Base-by-base conservation (phyloP, 2,888 invertebrate genomes). In the Prostheceraeus crozeri region DNA sequence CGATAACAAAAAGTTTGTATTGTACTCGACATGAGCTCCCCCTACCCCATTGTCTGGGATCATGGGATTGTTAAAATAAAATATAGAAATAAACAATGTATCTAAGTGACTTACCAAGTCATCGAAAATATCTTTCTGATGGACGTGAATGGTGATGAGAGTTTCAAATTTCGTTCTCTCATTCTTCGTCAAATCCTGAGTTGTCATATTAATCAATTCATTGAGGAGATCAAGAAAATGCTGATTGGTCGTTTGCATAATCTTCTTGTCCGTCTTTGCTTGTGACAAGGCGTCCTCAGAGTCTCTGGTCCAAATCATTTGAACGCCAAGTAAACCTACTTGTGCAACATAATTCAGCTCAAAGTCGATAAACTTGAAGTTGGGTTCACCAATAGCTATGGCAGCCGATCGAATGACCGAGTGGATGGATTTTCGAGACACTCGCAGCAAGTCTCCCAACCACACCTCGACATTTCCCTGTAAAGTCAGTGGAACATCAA, bases 301-400 rank as follows among this genome's bases (percentile, higher is more conserved):
- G 74, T 94, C 93, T 65, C 89, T 80, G 0, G 94, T 93, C 94
- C 94, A 94, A 67, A 93, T 85, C 84, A 94, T 89, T 80, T 94
- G 94, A 62, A 94, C 84, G 2, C 91, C 91, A 48, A 94, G 80
- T 21, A 90, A 81, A 30, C 89, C 89, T 67, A 87, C 85, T 81
- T 94, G 93, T 1, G 93, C 89, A 1, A 93, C 90, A 83, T 88
- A 89, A 78, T 87, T 88, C 68, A 90, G 89, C 59, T 93, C 81
- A 76, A 93, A 91, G 65, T 83, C 80, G 19, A 93, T 80, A 59
- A 93, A 76, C 71, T 86, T 85, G 73, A 93, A 90, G 70, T 85
- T 83, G 0, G 85, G 83, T 75, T 94, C 93, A 68, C 86, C 87
- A 58, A 93, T 84, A 71, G 84, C 82, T 1, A 83, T 79, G 66